Base-by-base conservation (phyloP, 2,113 vertebrate genomes). In the Halcyon malimbica region DNA sequence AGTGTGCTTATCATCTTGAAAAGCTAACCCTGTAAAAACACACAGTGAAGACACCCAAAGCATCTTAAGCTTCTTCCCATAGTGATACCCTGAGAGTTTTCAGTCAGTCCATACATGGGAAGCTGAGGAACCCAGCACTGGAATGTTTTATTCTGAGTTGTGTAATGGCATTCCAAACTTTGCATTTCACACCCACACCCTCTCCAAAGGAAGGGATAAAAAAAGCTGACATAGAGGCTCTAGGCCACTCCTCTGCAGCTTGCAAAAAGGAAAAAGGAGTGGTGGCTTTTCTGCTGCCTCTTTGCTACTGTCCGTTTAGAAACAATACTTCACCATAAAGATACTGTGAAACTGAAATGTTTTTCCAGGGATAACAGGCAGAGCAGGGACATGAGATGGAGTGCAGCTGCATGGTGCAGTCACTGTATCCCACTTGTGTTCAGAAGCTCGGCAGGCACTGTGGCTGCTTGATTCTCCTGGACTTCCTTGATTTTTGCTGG, bases 131-230 rank as follows among this genome's bases (percentile, higher is more conserved):
- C 46, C 31, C 89, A 84, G 8, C 35, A 75, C 59, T 75, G 86
- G 54, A 76, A 48, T 63, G 20, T 70, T 94, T 78, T 28, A 90
- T 18, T 57, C 79, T 6, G 51, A 70, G 8, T 53, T 93, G 83
- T 67, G 73, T 44, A 83, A 94, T 28, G 13, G 50, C 65, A 94
- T 93, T 80, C 88, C 92, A 92, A 50, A 73, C 71, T 90, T 90
- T 24, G 67, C 59, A 63, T 86, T 96, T 96, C 76, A 89, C 46
- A 83, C 74, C 56, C 86, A 81, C 83, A 70, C 89, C 89, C 93
- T 89, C 51, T 89, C 64, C 80, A 92, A 74, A 77, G 71, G 28
- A 53, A 65, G 6, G 7, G 42, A 6, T 12, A 39, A 53, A 44
- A 59, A 9, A 69, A 73, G 71, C 79, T 90, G 88, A 92, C 31